Conservation (phyloP, 2,888 invertebrate species). For the Oxystoma pomonae region DNA sequence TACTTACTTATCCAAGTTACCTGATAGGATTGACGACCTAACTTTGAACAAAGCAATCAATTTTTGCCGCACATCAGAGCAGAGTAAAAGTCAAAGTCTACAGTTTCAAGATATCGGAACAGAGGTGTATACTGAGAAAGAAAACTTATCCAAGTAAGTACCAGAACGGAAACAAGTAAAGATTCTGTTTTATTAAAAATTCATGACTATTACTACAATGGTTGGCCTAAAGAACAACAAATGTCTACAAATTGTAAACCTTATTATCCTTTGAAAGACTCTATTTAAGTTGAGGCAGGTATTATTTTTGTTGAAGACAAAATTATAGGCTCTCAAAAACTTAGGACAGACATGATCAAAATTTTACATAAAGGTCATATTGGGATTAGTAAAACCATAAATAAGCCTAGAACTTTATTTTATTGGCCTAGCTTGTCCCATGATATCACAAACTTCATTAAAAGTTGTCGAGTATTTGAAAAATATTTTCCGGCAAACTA, state of each 20-base stretch:
- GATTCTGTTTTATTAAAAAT: slow-evolving; percentile 18
- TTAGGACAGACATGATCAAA: background rate
- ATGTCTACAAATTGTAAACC: background rate
- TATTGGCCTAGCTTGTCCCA: slow-evolving; percentile 17
- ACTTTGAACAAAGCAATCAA: slow-evolving; percentile 26
- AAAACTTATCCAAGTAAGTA: no score
- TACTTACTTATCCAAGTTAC: no score
- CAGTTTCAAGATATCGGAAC: background rate
- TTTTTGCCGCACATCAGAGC: slow-evolving; percentile 28
- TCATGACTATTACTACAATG: slow-evolving; percentile 23
- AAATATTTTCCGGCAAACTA: slow-evolving; percentile 22
- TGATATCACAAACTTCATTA: slow-evolving; percentile 18
- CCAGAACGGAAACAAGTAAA: slow-evolving; percentile 17
- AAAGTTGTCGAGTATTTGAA: slow-evolving; percentile 25
- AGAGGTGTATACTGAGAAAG: no score
- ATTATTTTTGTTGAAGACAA: slow-evolving; percentile 23
- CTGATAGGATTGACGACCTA: slow-evolving; percentile 26
- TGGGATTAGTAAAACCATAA: slow-evolving; percentile 16
- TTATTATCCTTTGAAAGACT: slow-evolving; percentile 16
- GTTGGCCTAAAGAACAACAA: slow-evolving; percentile 22
- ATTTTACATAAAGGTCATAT: slow-evolving; percentile 25
- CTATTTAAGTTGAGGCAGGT: slow-evolving; percentile 23
- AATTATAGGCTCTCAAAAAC: no score
- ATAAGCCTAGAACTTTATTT: slow-evolving; percentile 14
- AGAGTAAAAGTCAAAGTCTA: slow-evolving; percentile 21